These are phyloP conservation scores for Archocentrus centrarchus DNA, from an alignment of 2,113 vertebrate genomes.

Conservation along the genomic window DNA sequence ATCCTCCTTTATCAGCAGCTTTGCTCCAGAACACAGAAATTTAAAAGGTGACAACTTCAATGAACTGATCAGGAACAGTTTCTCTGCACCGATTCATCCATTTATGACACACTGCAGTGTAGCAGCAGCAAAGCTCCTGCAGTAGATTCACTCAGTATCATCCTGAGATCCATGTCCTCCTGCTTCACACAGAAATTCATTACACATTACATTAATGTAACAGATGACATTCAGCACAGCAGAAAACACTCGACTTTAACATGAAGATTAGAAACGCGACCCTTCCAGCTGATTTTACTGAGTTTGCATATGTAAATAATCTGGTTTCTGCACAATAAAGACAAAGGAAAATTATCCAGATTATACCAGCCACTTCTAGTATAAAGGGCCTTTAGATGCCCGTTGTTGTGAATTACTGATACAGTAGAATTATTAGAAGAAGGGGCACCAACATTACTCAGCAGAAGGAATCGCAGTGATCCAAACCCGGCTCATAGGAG, in stretches of 20 bases:
- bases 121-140: neutral
- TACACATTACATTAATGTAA: too few relatives aligned
- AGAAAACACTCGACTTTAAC: neutral
- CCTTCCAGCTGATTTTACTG: neutral
- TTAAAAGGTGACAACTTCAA: neutral
- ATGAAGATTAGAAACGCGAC: neutral
- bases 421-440: neutral
- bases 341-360: neutral
- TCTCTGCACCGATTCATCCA: rapidly evolving
- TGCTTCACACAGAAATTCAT: neutral
- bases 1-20: rapidly evolving
- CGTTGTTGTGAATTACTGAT: too few relatives aligned
- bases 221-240: rapidly evolving
- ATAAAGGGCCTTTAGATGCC: too few relatives aligned
- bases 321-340: neutral
- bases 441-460: neutral
- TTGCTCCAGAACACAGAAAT: rapidly evolving
- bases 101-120: neutral
- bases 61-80: neutral
- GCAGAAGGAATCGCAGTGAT: neutral
- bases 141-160: rapidly evolving
- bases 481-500: rapidly evolving
- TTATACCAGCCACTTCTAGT: too few relatives aligned
- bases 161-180: rapidly evolving
- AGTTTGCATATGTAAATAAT: conserved; percentile 5